phyloP scores from a whole-genome alignment of 2,113 vertebrate species.

The Scalopus aquaticus region DNA sequence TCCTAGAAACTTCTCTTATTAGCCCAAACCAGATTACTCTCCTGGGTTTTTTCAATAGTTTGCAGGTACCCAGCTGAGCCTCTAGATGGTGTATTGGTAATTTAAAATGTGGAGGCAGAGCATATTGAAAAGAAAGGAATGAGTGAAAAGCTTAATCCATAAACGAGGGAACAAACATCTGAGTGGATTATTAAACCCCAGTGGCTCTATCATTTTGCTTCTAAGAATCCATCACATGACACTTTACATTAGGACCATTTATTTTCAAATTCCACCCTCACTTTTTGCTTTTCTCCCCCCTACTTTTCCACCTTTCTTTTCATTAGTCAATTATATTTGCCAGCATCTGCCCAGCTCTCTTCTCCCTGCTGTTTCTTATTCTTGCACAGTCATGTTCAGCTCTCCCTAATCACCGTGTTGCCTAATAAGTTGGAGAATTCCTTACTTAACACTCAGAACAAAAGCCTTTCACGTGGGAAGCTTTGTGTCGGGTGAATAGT shows the following conservation, averaged over 20 bases:
- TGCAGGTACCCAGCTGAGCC: background rate
- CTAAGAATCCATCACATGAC: too few species aligned
- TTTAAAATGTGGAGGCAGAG: background rate
- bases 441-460: background rate
- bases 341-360: background rate
- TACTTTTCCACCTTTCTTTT: background rate
- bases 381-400: background rate
- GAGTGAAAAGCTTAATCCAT: background rate
- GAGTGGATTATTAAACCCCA: background rate
- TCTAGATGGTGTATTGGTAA: background rate
- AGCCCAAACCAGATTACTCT: background rate
- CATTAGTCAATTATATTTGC: fast-evolving
- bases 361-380: background rate
- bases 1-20: background rate
- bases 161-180: background rate
- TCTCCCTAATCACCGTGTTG: background rate
- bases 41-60: background rate
- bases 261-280: background rate
- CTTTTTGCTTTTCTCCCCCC: background rate
- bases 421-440: background rate
- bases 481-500: background rate
- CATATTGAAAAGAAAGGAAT: background rate
- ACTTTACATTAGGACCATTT: background rate
- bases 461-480: background rate
- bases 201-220: background rate